These are phyloP conservation scores for Pholis gunnellus DNA, from an alignment of 2,113 vertebrate species.

Conservation along the genomic window DNA sequence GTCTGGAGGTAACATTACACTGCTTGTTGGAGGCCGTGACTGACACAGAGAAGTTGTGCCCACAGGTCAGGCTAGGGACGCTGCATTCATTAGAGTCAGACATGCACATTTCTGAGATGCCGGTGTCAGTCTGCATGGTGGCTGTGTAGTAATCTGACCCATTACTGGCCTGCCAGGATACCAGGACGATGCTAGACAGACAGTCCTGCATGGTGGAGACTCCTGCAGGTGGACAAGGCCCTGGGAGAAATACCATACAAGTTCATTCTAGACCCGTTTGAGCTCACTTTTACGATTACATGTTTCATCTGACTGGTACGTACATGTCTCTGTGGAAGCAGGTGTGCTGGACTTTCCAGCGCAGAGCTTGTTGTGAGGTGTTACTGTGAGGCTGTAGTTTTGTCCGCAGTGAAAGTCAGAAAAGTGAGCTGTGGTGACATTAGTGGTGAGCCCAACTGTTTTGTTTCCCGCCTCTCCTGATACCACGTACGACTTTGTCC, in stretches of 20 bases:
- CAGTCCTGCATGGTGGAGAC: conserved; percentile 61
- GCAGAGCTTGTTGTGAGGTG: conserved; percentile 63
- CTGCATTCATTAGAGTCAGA: conserved; percentile 46
- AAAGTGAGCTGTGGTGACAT: conserved; percentile 57
- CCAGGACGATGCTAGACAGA: conserved; percentile 44
- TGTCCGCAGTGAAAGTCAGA: conserved; percentile 71
- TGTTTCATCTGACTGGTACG: neutral
- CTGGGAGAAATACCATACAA: conserved; percentile 38
- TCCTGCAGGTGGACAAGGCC: conserved; percentile 62
- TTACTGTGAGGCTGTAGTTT: conserved; percentile 71
- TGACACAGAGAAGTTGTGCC: conserved; percentile 72
- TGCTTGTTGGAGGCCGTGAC: conserved; percentile 71
- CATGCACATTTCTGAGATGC: conserved; percentile 55
- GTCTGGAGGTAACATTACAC: conserved; percentile 55
- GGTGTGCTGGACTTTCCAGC: conserved; percentile 49
- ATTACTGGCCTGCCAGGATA: conserved; percentile 63
- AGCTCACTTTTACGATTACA: neutral
- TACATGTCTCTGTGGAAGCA: conserved; percentile 60
- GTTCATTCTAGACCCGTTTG: neutral
- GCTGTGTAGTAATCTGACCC: conserved; percentile 61
- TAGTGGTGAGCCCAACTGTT: conserved; percentile 43
- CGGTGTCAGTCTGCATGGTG: conserved; percentile 39
- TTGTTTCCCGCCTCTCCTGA: conserved; percentile 36
- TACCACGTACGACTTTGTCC: conserved; percentile 65
- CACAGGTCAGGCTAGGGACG: conserved; percentile 67